Evolutionary conservation across 2,113 vertebrate species (phyloP), one percentile per base, ranked within the genome.

Genomic region (Albula glossodonta): DNA sequence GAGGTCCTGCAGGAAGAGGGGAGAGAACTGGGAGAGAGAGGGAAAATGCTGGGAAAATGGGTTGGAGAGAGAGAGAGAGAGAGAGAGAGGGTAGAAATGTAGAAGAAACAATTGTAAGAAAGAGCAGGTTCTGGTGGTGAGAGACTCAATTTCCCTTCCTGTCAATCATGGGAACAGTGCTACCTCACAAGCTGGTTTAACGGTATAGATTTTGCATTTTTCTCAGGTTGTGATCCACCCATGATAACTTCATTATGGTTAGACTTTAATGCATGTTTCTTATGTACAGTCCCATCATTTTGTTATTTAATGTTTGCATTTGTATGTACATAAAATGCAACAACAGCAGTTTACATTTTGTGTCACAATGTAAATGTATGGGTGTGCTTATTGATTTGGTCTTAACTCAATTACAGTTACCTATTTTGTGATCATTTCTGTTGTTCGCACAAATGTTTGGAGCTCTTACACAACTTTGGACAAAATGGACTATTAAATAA

Each of bases 1-100:
- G 48, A 84, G 49, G 48, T 77, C 48, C 50, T 66, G 84, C 84
- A 85, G 49, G 89, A 90, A 93, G 88, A 91, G 84, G 92, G 92
- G 81, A 74, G 90, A 86, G 52, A 12, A 84, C 89, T 86, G 74
- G 86, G 86, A 87, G 79, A 84, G 80, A 84, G 81, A 80, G 81
- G 88, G 83, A 78, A 83, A 77, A 88, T 85, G 13, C 80, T 85
- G 60, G 6, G 56, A 22, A 85, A 83, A 84, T 85, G 88, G 63
- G 79, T 88, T 78, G 2, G n/a, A 89, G 83, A 84, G 85, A 50
- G 83, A 85, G 22, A 89, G 83, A 84, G 85, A 50, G 83, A 85
- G 22, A 51, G 63, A 51, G 51, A 90, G 11, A 89, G 77, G 86
- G 84, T 0, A 22, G 6, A 17, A 25, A 60, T 12, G 25, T 79